Evolutionary conservation across 2,113 vertebrate species (phyloP), one percentile per base, ranked within the genome.

Genomic region (Python bivittatus): DNA sequence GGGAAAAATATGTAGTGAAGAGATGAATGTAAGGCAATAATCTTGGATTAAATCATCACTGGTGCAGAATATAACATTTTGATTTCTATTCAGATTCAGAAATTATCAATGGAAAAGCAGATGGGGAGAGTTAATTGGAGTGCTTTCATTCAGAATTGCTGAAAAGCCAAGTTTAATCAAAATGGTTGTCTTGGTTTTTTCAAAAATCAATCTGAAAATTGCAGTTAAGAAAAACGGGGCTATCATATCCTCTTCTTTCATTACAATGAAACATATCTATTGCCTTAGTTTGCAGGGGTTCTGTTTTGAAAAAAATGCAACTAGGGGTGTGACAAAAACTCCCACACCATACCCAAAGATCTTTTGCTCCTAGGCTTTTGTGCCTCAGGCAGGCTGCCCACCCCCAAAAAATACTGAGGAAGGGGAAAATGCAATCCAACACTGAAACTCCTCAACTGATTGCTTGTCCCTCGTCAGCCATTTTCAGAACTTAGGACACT

Each of bases 61-160:
- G 20, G 56, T 92, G 1, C 58, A 94, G 6, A 92, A 94, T 95
- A 91, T 56, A 93, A 92, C 84, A 94, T 89, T 56, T 96, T 90
- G 29, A 64, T 84, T 95, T 60, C 44, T 56, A 93, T 86, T 95
- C 88, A 95, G 53, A 94, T 91, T 92, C 91, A 91, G 92, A 93
- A 86, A 94, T 94, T 97, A 94, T 97, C 84, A 93, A 79, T 91
- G 54, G 91, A 94, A 97, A 96, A 94, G 48, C 94, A 97, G 90
- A 96, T 96, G 93, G 94, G 44, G 6, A 94, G 96, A 95, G 11
- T 8, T 91, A 92, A 83, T 93, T 96, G 85, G 42, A 93, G 89
- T 68, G 88, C 88, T 96, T 95, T 93, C 93, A 88, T 95, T 96
- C 90, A 93, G 90, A 93, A 58, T 61, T 95, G 84, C 92, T 97